These are phyloP conservation scores for Xiphophorus hellerii DNA, from an alignment of 2,113 vertebrate species.

Conservation along the genomic window DNA sequence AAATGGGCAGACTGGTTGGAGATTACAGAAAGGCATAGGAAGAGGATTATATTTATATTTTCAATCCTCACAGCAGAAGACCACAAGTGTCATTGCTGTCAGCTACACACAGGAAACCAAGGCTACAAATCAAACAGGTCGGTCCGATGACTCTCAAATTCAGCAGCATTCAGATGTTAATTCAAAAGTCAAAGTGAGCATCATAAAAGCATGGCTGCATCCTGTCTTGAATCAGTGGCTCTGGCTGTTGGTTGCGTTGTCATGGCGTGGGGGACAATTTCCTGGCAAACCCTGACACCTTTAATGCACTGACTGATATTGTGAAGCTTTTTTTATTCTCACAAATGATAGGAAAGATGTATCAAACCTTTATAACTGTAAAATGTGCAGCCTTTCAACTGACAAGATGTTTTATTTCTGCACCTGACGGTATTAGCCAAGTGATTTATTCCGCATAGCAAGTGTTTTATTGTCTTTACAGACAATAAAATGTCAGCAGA, in stretches of 20 bases:
- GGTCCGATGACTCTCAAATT: too few species aligned
- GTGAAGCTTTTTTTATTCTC: background rate
- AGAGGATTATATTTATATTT: too few species aligned
- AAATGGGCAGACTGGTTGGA: too few species aligned
- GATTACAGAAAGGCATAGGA: too few species aligned
- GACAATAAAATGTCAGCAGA: constrained; percentile 3
- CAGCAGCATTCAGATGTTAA: too few species aligned
- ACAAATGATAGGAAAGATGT: background rate
- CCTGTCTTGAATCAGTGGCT: background rate
- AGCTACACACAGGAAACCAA: too few species aligned
- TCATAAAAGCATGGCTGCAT: too few species aligned
- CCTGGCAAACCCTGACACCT: background rate
- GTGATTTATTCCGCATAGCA: too few species aligned
- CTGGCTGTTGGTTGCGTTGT: background rate
- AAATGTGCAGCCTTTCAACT: background rate
- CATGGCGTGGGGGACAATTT: background rate
- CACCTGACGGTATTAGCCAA: background rate
- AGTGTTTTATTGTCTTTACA: background rate
- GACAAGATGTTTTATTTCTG: background rate
- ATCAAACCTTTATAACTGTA: background rate
- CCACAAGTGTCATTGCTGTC: too few species aligned
- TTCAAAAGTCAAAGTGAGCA: too few species aligned
- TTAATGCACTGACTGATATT: background rate
- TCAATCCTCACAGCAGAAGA: too few species aligned
- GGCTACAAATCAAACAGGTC: too few species aligned